A percentile compares a stretch with the other conserved stretches of the same genome.
Evolutionary conservation across 2,113 vertebrate species (phyloP).

Genomic region (Chionomys nivalis): DNA sequence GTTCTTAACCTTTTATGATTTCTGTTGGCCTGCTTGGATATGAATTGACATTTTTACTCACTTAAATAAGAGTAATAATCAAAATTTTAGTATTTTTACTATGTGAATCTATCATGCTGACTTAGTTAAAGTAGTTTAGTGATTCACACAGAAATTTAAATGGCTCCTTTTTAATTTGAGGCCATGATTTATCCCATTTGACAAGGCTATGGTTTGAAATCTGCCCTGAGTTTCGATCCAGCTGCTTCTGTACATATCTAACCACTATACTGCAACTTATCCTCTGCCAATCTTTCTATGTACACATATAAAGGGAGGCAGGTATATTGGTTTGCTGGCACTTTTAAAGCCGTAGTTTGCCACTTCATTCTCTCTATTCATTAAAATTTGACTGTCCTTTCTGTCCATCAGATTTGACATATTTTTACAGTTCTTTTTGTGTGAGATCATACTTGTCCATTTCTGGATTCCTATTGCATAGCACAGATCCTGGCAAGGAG

Average conservation of each 20-base stretch:
- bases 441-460: background rate
- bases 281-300: background rate
- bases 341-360: background rate
- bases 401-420: background rate
- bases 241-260: background rate
- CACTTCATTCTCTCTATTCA: background rate
- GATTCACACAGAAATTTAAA: background rate
- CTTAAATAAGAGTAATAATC: background rate
- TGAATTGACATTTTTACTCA: conserved; percentile 10
- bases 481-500: background rate
- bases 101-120: background rate
- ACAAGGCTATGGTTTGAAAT: background rate
- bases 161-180: background rate
- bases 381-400: background rate
- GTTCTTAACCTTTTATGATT: background rate
- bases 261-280: background rate
- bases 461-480: background rate
- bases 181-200: background rate
- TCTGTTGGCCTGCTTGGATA: background rate
- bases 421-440: background rate
- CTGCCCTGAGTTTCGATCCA: background rate
- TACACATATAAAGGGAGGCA: background rate
- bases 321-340: background rate
- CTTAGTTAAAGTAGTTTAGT: conserved; percentile 10
- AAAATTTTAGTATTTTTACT: background rate